Conservation (phyloP, 2,888 invertebrate genomes). For the Cerastis rubricosa region DNA sequence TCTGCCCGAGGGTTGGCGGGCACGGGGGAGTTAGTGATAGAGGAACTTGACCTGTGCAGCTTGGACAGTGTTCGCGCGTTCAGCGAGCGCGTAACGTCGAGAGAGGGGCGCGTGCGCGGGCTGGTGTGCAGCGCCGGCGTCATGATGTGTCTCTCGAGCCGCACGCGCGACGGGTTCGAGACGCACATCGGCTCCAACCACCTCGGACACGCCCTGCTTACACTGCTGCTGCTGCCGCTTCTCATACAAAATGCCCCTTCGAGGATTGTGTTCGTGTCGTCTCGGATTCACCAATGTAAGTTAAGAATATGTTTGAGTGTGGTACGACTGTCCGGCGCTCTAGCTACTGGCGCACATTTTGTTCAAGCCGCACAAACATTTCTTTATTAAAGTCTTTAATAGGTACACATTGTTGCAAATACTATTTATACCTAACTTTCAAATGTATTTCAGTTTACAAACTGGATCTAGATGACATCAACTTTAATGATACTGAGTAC, state of each 20-base stretch:
- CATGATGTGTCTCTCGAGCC: slow-evolving; percentile 91
- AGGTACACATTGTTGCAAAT: too few species aligned
- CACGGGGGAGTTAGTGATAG: slow-evolving; percentile 79
- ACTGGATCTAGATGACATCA: slow-evolving; percentile 92
- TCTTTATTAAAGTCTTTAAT: too few species aligned
- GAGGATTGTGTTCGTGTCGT: slow-evolving; percentile 91
- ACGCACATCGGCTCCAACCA: slow-evolving; percentile 93
- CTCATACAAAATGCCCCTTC: slow-evolving; percentile 90
- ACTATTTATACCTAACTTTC: neutral
- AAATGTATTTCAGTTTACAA: slow-evolving; percentile 79
- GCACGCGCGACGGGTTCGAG: slow-evolving; percentile 93
- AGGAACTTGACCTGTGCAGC: slow-evolving; percentile 89
- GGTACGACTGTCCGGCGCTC: neutral
- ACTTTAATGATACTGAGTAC: slow-evolving; percentile 92
- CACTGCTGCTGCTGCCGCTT: slow-evolving; percentile 90
- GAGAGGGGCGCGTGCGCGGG: slow-evolving; percentile 73
- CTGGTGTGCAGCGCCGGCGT: slow-evolving; percentile 74
- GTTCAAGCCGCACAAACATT: too few species aligned
- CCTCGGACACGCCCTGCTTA: slow-evolving; percentile 92
- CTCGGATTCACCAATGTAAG: slow-evolving; percentile 73
- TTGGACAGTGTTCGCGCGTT: slow-evolving; percentile 90
- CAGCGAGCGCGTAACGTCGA: slow-evolving; percentile 80
- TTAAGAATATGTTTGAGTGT: neutral
- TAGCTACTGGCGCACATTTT: neutral
- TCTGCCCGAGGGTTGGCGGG: slow-evolving; percentile 52